These are phyloP conservation scores for Stegostoma tigrinum DNA, from an alignment of 2,113 vertebrate genomes.

Conservation along the genomic window DNA sequence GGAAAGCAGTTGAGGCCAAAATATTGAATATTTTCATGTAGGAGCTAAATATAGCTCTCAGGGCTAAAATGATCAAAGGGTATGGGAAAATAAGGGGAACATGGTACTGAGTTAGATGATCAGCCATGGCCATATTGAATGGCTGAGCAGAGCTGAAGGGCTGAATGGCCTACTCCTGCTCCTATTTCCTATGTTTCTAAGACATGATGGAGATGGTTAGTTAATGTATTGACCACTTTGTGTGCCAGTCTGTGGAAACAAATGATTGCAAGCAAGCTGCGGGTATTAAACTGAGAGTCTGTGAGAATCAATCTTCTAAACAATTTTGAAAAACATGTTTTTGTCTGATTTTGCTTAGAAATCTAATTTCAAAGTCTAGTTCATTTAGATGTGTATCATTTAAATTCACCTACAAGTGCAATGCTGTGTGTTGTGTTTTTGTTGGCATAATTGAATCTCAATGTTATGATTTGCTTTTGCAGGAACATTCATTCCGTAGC, in stretches of 20 bases:
- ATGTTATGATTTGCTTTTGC: slow-evolving; percentile 42
- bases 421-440: neutral
- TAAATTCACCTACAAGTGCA: neutral
- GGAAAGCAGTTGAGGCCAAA: no score
- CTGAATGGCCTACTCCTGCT: no score
- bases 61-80: no score
- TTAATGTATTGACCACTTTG: neutral
- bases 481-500: slow-evolving; percentile 60
- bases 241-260: neutral
- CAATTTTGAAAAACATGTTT: neutral
- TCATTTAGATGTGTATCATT: neutral
- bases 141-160: no score
- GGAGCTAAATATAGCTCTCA: no score
- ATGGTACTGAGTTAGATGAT: no score
- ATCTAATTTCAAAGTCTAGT: neutral
- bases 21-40: no score
- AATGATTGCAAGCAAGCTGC: neutral
- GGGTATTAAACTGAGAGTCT: neutral
- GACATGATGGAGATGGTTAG: neutral
- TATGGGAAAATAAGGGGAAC: no score
- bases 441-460: neutral
- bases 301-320: neutral
- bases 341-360: neutral
- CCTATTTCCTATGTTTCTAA: no score
- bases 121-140: no score